phyloP scores from a whole-genome alignment of 2,113 vertebrate species.

The Ceyx melanurus region DNA sequence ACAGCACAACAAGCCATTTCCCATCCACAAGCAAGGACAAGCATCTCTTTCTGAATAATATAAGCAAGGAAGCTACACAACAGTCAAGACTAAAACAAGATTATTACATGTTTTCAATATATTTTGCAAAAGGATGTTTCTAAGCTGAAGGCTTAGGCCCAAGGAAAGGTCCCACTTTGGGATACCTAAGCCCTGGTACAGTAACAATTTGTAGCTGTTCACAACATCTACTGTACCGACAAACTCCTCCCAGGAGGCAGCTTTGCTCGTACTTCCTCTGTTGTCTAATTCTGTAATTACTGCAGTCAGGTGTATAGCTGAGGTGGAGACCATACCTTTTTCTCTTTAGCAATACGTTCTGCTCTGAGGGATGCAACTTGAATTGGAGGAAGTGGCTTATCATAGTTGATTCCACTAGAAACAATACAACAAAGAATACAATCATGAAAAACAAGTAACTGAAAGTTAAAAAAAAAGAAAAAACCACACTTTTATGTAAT shows the following conservation, averaged over 20 bases:
- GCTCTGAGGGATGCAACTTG: constrained; percentile 91
- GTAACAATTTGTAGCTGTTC: background rate
- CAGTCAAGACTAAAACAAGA: background rate
- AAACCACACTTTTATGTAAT: background rate
- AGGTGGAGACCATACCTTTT: constrained; percentile 75
- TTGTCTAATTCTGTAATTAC: background rate
- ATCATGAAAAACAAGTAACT: background rate
- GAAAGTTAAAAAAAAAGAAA: background rate
- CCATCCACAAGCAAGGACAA: background rate
- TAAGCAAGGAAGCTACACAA: background rate
- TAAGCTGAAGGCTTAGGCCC: too few relatives aligned
- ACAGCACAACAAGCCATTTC: background rate
- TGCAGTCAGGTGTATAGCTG: background rate
- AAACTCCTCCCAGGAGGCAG: background rate
- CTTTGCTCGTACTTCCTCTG: background rate
- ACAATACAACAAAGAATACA: background rate
- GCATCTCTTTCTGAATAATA: background rate
- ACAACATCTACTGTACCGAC: background rate
- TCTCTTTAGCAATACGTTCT: constrained; percentile 92
- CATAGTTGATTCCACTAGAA: constrained; percentile 89
- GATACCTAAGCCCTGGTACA: background rate
- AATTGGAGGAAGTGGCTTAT: constrained; percentile 90
- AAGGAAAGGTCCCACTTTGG: background rate
- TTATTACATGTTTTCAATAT: background rate
- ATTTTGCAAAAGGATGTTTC: background rate